These are phyloP conservation scores for Aspidiotus rigidus DNA, from an alignment of 2,888 invertebrate species.

Conservation along the genomic window DNA sequence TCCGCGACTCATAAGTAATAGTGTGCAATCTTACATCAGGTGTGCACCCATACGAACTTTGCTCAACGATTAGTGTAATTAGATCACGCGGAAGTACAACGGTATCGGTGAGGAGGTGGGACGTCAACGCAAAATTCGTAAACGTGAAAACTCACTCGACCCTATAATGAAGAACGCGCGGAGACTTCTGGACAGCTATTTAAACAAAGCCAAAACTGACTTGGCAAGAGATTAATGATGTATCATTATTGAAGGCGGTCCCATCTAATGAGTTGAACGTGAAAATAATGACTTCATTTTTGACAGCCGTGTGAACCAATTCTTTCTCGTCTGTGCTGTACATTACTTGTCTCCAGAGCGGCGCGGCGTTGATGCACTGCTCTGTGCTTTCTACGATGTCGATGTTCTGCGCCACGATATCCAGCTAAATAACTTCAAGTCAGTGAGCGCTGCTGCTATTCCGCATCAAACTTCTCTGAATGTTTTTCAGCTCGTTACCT, in stretches of 20 bases:
- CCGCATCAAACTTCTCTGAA: no score
- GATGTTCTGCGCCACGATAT: no score
- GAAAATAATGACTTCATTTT: slow-evolving; percentile 34
- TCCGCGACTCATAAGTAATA: neutral
- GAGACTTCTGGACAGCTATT: slow-evolving; percentile 21
- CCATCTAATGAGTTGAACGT: slow-evolving; percentile 33
- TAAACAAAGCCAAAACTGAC: slow-evolving; percentile 32
- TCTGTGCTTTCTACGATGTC: no score
- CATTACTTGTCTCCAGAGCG: neutral
- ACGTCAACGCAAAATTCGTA: neutral
- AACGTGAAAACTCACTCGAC: slow-evolving; percentile 2
- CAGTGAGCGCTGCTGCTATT: no score
- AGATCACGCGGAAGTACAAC: neutral
- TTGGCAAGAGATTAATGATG: slow-evolving; percentile 28
- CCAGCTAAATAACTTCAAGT: no score
- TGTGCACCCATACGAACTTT: neutral
- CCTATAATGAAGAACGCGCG: neutral
- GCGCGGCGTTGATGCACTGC: no score
- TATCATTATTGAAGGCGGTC: slow-evolving; percentile 33
- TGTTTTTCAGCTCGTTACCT: no score
- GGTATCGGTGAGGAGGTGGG: no score
- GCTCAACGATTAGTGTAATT: neutral
- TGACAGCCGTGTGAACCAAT: slow-evolving; percentile 33
- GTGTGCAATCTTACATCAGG: no score
- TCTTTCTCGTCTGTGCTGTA: slow-evolving; percentile 22